Conservation (phyloP, 35 echinoderm and acorn worm genomes). For the Amphiura filiformis region DNA sequence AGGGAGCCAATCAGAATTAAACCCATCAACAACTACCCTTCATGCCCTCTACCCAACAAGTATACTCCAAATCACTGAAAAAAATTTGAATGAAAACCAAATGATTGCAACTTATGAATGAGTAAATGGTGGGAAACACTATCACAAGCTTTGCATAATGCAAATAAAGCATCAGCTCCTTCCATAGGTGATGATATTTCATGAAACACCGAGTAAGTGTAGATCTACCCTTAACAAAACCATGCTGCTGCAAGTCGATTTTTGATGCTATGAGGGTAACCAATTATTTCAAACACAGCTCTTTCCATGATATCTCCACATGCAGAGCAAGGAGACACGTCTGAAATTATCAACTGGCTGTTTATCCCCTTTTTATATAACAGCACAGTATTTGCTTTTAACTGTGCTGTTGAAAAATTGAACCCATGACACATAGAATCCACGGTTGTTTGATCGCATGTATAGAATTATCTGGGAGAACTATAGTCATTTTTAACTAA, state of each 20-base stretch:
- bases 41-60: background rate
- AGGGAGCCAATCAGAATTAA: background rate
- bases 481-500: too few relatives aligned
- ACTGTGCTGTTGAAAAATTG: too few relatives aligned
- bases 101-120: slow-evolving; percentile 18
- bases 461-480: too few relatives aligned
- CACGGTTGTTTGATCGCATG: too few relatives aligned
- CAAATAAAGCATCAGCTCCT: background rate
- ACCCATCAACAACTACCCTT: slow-evolving; percentile 3
- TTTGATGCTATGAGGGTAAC: background rate
- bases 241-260: background rate
- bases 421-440: too few relatives aligned
- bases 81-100: background rate
- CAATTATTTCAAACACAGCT: background rate
- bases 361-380: background rate
- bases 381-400: background rate
- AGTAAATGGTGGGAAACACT: background rate
- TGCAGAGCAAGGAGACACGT: background rate
- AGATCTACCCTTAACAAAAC: background rate
- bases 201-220: background rate
- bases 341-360: background rate
- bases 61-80: background rate
- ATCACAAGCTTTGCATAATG: background rate
- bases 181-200: background rate
- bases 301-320: background rate